Conservation (phyloP, 2,797 vertebrate species). For the Philypnodon macrostomus region DNA sequence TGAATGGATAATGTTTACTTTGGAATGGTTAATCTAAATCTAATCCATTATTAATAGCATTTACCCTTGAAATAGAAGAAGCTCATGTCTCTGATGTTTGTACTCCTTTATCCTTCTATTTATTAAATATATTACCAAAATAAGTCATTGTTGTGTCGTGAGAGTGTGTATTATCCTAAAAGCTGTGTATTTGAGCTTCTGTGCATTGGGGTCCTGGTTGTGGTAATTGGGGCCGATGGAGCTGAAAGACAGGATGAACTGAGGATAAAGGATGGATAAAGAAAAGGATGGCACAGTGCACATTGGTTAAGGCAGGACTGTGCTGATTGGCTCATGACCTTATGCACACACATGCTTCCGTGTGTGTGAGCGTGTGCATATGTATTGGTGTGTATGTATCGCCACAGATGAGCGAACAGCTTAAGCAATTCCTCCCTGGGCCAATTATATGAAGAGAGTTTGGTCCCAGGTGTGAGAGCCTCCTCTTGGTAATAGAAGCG, state of each 20-base stretch:
- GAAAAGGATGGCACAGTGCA: conserved; percentile 61
- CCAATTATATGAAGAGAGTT: conserved; percentile 74
- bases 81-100: too few species aligned
- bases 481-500: conserved; percentile 56
- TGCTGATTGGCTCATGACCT: conserved; percentile 65
- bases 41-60: too few species aligned
- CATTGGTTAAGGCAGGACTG: conserved; percentile 57
- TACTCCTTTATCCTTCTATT: too few species aligned
- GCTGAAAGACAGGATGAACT: conserved; percentile 75
- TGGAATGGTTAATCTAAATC: too few species aligned
- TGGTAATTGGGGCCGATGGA: conserved; percentile 75
- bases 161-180: not conserved
- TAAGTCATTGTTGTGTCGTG: not conserved
- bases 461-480: conserved; percentile 69
- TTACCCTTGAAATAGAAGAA: too few species aligned
- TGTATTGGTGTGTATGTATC: conserved; percentile 32
- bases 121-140: too few species aligned
- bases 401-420: conserved; percentile 62
- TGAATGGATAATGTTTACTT: too few species aligned
- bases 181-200: conserved; percentile 26
- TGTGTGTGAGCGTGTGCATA: conserved; percentile 19
- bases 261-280: conserved; percentile 67
- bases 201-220: conserved; percentile 61
- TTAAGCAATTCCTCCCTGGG: conserved; percentile 70
- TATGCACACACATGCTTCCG: conserved; percentile 6